Percentiles rank a stretch among this genome's conserved stretches.
Conservation (phyloP, 1,140 invertebrate genomes). For the Bombus cullumanus region DNA sequence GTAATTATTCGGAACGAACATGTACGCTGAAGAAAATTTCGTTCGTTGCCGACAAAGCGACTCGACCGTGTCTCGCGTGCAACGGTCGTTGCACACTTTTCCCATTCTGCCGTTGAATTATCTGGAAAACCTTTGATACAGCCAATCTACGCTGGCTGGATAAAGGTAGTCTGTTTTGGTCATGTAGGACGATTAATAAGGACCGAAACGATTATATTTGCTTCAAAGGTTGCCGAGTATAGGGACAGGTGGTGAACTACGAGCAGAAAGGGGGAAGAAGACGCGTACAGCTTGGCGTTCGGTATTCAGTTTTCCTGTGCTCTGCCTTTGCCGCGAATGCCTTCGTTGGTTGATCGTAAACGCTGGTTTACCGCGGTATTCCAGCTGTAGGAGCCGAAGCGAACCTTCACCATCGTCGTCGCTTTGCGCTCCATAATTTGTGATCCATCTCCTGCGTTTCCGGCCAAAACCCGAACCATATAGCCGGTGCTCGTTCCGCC, state of each 20-base stretch:
- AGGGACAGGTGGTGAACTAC: conserved; percentile 55
- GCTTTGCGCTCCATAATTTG: conserved; percentile 59
- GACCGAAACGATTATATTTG: conserved; percentile 47
- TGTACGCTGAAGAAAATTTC: neutral
- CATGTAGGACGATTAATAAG: conserved; percentile 5
- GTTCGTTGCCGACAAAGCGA: neutral
- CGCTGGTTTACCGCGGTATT: conserved; percentile 63
- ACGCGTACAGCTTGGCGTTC: conserved; percentile 13
- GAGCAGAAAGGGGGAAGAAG: conserved; percentile 36
- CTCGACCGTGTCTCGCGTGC: neutral
- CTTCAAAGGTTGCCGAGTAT: conserved; percentile 62
- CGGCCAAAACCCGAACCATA: conserved; percentile 11
- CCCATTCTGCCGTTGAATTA: conserved; percentile 8
- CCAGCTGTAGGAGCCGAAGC: conserved; percentile 20
- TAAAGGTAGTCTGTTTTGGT: conserved; percentile 20
- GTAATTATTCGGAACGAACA: neutral
- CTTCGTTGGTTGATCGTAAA: conserved; percentile 59
- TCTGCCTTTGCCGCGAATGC: conserved; percentile 55
- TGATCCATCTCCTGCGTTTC: conserved; percentile 33
- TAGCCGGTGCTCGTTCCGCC: neutral
- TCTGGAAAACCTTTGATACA: neutral
- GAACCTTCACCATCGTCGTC: conserved; percentile 36
- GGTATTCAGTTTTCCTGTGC: conserved; percentile 65
- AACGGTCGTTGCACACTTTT: neutral
- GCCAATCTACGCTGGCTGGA: neutral